A percentile compares a stretch with the other conserved stretches of the same genome.
Conservation (phyloP, 2,888 invertebrate species). For the Pristionchus arcanus region DNA sequence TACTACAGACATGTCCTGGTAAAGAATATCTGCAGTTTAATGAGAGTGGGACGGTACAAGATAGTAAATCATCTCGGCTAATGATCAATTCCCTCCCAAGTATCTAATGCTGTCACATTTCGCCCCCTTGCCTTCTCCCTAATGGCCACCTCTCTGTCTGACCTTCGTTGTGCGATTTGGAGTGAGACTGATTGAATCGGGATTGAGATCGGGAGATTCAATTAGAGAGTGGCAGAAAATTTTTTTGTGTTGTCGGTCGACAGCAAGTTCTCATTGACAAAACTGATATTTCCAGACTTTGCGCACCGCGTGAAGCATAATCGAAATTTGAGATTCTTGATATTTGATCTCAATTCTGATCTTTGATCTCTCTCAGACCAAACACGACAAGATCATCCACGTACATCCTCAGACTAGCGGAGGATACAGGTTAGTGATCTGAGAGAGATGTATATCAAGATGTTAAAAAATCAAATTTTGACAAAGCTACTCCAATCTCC, state of each 20-base stretch:
- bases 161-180: not conserved
- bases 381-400: conserved; percentile 47
- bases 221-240: not conserved
- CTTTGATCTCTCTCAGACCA: conserved; percentile 32
- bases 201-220: not conserved
- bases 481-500: too few species aligned
- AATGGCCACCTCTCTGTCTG: not conserved
- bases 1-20: too few species aligned
- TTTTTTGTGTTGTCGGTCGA: too few species aligned
- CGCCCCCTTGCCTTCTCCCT: not conserved
- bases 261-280: too few species aligned
- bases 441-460: not conserved
- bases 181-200: not conserved
- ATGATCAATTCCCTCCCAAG: not conserved
- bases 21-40: too few species aligned
- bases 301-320: too few species aligned
- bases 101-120: not conserved
- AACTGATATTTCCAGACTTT: too few species aligned
- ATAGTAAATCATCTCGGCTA: not conserved
- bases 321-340: not conserved
- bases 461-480: not conserved
- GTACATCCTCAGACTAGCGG: conserved; percentile 10
- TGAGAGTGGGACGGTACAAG: not conserved
- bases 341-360: not conserved
- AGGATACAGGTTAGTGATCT: not conserved